Conservation (phyloP, 2,888 invertebrate species). For the Neria commutata region DNA sequence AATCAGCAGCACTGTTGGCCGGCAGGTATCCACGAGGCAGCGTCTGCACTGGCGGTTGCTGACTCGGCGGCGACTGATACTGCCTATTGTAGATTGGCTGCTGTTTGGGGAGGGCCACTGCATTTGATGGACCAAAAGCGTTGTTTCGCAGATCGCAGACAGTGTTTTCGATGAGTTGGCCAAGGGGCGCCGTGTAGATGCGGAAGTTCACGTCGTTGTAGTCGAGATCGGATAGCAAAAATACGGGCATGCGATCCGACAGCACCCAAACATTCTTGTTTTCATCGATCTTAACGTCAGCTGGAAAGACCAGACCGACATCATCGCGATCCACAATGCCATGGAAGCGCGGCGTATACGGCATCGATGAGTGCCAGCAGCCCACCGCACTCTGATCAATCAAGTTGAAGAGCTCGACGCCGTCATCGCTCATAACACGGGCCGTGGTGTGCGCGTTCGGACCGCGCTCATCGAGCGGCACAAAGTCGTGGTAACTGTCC, state of each 20-base stretch:
- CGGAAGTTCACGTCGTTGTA: slow-evolving; percentile 81
- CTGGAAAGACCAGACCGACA: slow-evolving; percentile 76
- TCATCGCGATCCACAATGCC: slow-evolving; percentile 78
- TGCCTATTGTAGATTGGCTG: slow-evolving; percentile 36
- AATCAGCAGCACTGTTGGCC: slow-evolving; percentile 21
- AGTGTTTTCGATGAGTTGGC: slow-evolving; percentile 71
- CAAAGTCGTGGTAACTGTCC: slow-evolving; percentile 75
- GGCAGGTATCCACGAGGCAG: slow-evolving; percentile 25
- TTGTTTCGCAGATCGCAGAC: slow-evolving; percentile 69
- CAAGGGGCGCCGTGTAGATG: slow-evolving; percentile 74
- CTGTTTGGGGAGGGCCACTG: slow-evolving; percentile 40
- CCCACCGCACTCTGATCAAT: slow-evolving; percentile 83
- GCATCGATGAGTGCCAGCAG: slow-evolving; percentile 77
- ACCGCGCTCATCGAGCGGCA: slow-evolving; percentile 68
- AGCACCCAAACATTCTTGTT: slow-evolving; percentile 78
- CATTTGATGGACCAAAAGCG: slow-evolving; percentile 47
- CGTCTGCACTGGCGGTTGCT: slow-evolving; percentile 34
- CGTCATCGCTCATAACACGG: slow-evolving; percentile 76
- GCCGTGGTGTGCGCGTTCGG: slow-evolving; percentile 74
- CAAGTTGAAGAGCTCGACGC: slow-evolving; percentile 77
- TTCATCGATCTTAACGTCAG: slow-evolving; percentile 78
- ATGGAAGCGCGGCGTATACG: slow-evolving; percentile 70
- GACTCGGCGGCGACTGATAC: slow-evolving; percentile 37
- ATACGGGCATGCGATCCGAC: slow-evolving; percentile 82
- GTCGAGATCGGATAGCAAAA: slow-evolving; percentile 72